Conservation (phyloP, 2,113 vertebrate species). For the Litocranius walleri region DNA sequence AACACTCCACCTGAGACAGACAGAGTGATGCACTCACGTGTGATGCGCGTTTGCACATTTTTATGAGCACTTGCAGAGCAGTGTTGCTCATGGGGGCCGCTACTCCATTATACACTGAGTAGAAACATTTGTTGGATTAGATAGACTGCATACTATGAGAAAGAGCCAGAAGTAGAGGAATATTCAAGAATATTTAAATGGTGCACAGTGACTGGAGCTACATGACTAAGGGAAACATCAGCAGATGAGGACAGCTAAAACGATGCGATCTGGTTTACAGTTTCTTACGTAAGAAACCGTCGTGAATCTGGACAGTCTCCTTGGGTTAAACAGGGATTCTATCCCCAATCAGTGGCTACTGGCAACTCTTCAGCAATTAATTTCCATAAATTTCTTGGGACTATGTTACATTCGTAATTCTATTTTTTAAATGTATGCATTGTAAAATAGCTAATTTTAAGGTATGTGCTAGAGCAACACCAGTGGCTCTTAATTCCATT, state of each 20-base stretch:
- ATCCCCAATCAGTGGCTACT: neutral
- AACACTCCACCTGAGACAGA: neutral
- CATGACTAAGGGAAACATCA: neutral
- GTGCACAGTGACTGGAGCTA: neutral
- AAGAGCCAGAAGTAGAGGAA: neutral
- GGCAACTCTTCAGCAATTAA: neutral
- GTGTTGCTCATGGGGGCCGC: neutral
- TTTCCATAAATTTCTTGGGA: neutral
- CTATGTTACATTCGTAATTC: neutral
- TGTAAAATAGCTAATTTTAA: slow-evolving; percentile 19
- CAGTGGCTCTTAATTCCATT: neutral
- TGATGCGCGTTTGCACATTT: neutral
- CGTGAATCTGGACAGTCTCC: neutral
- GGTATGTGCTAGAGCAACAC: neutral
- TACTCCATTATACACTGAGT: neutral
- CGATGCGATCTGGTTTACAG: neutral
- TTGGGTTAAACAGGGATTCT: neutral
- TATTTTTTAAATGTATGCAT: neutral
- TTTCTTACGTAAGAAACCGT: neutral
- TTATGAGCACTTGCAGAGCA: neutral
- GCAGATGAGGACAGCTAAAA: neutral
- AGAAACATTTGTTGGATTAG: neutral
- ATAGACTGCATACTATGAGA: neutral
- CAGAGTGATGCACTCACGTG: neutral
- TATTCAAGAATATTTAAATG: neutral